A percentile compares a stretch with the other conserved stretches of the same genome.
These are phyloP conservation scores for Nasua narica DNA, from an alignment of 2,797 vertebrate genomes.

Conservation along the genomic window DNA sequence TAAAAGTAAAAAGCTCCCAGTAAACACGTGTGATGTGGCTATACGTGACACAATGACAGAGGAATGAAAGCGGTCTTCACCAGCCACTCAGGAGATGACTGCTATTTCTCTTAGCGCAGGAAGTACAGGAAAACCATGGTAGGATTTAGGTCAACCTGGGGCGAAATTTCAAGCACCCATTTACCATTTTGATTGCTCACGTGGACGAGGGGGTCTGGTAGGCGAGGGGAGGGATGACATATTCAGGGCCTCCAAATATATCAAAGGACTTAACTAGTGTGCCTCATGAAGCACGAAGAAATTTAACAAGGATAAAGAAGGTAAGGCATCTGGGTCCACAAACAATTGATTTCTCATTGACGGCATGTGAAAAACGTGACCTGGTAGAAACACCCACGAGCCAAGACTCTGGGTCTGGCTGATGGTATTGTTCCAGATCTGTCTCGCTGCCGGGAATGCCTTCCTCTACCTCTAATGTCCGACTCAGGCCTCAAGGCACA, in stretches of 20 bases:
- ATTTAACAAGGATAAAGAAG: slow-evolving; percentile 4
- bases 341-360: not conserved
- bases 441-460: not conserved
- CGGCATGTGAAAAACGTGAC: not conserved
- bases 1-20: not conserved
- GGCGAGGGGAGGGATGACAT: slow-evolving; percentile 5
- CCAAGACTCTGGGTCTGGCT: not conserved
- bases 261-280: not conserved
- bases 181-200: slow-evolving; percentile 13
- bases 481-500: not conserved
- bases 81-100: not conserved
- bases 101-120: slow-evolving; percentile 22
- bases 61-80: slow-evolving; percentile 9
- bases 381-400: slow-evolving; percentile 3
- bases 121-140: not conserved
- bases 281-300: not conserved
- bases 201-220: not conserved
- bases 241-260: not conserved
- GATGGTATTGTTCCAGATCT: not conserved
- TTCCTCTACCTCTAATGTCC: not conserved
- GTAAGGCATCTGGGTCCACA: not conserved
- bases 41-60: not conserved
- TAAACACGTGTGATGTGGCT: not conserved
- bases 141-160: slow-evolving; percentile 29
- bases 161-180: not conserved